Percentiles rank a stretch among this genome's conserved stretches.
phyloP scores from a whole-genome alignment of 2,113 vertebrate genomes.

The Galemys pyrenaicus region DNA sequence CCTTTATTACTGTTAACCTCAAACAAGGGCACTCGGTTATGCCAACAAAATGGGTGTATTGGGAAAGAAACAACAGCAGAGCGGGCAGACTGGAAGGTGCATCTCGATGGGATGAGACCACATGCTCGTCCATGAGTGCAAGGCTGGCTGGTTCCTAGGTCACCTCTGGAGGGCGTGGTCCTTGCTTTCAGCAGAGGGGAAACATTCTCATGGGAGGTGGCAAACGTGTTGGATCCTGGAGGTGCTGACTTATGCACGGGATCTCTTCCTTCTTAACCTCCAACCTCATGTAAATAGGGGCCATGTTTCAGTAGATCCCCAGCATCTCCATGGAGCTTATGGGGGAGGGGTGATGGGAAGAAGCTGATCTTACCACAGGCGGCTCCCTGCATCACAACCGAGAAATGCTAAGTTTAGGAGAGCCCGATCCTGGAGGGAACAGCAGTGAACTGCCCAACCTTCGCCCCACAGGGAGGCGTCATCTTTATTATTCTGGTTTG shows the following conservation, averaged over 20 bases:
- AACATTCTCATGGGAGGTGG: not conserved
- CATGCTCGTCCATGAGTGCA: no score
- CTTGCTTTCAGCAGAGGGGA: not conserved
- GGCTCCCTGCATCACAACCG: not conserved
- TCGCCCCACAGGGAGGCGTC: not conserved
- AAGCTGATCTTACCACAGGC: not conserved
- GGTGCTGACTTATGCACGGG: not conserved
- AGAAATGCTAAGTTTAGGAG: not conserved
- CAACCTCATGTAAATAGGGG: not conserved
- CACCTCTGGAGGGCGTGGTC: not conserved
- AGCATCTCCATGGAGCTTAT: no score
- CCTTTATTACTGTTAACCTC: not conserved
- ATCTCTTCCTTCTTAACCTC: not conserved
- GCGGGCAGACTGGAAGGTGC: not conserved
- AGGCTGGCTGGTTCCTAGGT: not conserved
- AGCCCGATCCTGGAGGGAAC: not conserved
- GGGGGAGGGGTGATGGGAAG: not conserved
- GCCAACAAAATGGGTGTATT: not conserved
- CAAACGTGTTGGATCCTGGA: not conserved
- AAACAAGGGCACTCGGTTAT: not conserved
- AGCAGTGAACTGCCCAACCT: not conserved
- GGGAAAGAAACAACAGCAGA: not conserved
- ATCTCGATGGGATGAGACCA: not conserved
- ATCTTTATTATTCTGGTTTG: conserved; percentile 13
- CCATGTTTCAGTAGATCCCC: no score